phyloP scores from a whole-genome alignment of 2,888 invertebrate genomes.

The Microctonus brassicae region DNA sequence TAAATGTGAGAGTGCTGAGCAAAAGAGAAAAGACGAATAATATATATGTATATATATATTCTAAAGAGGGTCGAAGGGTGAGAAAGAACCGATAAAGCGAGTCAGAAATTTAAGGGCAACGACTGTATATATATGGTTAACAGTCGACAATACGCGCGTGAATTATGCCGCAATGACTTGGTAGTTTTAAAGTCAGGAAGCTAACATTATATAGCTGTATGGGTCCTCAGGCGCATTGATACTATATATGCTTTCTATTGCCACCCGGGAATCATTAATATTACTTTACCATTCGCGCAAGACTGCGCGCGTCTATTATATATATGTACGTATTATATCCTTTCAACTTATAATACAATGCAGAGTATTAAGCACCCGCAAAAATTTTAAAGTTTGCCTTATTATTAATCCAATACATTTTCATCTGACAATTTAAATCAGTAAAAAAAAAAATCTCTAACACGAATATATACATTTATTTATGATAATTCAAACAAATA shows the following conservation, averaged over 20 bases:
- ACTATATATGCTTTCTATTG: slow-evolving; percentile 39
- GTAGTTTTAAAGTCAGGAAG: slow-evolving; percentile 69
- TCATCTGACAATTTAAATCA: neutral
- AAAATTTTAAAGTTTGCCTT: neutral
- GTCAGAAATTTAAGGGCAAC: slow-evolving; percentile 36
- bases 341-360: neutral
- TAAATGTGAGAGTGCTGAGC: slow-evolving; percentile 24
- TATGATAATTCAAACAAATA: neutral
- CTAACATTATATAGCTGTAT: slow-evolving; percentile 64
- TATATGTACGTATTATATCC: neutral
- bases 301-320: slow-evolving; percentile 28
- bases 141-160: slow-evolving; percentile 65
- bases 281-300: slow-evolving; percentile 57
- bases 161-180: slow-evolving; percentile 69
- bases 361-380: slow-evolving; percentile 1
- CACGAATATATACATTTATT: neutral
- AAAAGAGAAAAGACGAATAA: slow-evolving; percentile 36
- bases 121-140: slow-evolving; percentile 6
- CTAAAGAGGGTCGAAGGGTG: slow-evolving; percentile 22
- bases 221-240: slow-evolving; percentile 62
- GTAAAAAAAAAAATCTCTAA: neutral
- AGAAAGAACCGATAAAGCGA: slow-evolving; percentile 40
- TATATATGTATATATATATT: no score
- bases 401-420: neutral
- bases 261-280: slow-evolving; percentile 63